Evolutionary conservation across 2,113 vertebrate genomes (phyloP), one percentile per base, ranked within the genome.

Genomic region (Percopsis transmontana): DNA sequence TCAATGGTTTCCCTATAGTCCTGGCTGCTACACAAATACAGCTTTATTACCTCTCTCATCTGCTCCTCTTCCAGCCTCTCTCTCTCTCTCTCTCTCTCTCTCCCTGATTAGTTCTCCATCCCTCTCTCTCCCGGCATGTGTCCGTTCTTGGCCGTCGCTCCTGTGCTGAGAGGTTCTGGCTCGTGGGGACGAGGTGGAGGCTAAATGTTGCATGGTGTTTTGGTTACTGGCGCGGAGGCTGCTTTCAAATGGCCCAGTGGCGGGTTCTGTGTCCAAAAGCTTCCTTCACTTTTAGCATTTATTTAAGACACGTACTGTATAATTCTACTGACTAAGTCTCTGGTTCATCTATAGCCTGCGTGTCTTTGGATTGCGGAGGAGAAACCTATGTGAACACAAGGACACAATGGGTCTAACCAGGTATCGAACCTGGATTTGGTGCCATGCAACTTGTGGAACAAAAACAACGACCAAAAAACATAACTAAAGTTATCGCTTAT

Each of bases 61-160:
- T 75, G 64, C 72, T 58, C 11, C 48, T 70, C 59, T 64, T 82
- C 15, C 40, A 10, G 6, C 44, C 39, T 45, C 47, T 41, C 65
- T 38, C 51, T 63, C 33, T 55, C n/a, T 47, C 27, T 52, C 66
- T 54, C 23, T 51, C 21, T 10, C 56, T 42, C 48, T 51, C 47
- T 62, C 11, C 48, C 66, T 82, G 78, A 83, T 77, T 53, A 61
- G 64, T 83, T 82, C 74, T 81, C 86, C 77, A 77, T 84, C 61
- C 51, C 7, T 38, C 54, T 76, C 19, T 23, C 64, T 73, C 18
- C 50, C 59, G 57, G 68, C 45, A 20, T 76, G 73, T 62, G 68
- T 68, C 68, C 82, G 58, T 50, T 73, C 71, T 58, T 62, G 55
- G 67, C 53, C 64, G 66, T 82, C 44, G 14, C 45, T 62, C 61